Evolutionary conservation across 2,113 vertebrate species (phyloP).

Genomic region (Phrynocephalus versicolor): DNA sequence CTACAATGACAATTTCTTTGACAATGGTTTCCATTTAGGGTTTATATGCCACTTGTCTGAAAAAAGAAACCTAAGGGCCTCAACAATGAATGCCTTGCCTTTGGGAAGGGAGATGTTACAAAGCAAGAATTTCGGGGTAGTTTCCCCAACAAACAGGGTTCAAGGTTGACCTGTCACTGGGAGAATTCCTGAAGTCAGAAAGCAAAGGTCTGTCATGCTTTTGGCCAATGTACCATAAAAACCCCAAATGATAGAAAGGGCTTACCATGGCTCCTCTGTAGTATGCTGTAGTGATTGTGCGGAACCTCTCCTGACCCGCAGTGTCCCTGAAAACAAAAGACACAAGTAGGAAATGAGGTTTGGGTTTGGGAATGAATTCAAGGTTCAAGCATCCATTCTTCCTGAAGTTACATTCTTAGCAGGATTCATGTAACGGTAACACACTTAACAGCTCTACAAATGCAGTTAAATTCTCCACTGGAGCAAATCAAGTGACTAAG

Average conservation of each 20-base stretch:
- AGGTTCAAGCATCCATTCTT: neutral
- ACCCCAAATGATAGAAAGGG: slow-evolving; percentile 21
- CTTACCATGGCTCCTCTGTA: slow-evolving; percentile 94
- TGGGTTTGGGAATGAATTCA: neutral
- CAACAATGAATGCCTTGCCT: too few relatives aligned
- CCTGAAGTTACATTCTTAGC: neutral
- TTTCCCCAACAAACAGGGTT: neutral
- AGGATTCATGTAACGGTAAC: neutral
- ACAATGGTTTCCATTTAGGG: too few relatives aligned
- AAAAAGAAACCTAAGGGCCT: too few relatives aligned
- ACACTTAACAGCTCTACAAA: too few relatives aligned
- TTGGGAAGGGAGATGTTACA: neutral
- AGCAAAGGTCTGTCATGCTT: slow-evolving; percentile 11
- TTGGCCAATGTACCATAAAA: neutral
- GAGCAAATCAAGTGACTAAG: too few relatives aligned
- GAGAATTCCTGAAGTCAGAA: neutral
- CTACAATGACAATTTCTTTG: too few relatives aligned
- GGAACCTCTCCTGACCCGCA: slow-evolving; percentile 91
- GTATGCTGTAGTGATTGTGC: slow-evolving; percentile 92
- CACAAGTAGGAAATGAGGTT: neutral
- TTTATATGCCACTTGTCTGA: too few relatives aligned
- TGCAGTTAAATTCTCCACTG: too few relatives aligned
- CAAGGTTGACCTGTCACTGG: neutral
- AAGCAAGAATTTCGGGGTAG: neutral
- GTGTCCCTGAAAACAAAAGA: slow-evolving; percentile 81